These are phyloP conservation scores for Cheilosia vulpina DNA, from an alignment of 2,888 invertebrate genomes.

Conservation along the genomic window DNA sequence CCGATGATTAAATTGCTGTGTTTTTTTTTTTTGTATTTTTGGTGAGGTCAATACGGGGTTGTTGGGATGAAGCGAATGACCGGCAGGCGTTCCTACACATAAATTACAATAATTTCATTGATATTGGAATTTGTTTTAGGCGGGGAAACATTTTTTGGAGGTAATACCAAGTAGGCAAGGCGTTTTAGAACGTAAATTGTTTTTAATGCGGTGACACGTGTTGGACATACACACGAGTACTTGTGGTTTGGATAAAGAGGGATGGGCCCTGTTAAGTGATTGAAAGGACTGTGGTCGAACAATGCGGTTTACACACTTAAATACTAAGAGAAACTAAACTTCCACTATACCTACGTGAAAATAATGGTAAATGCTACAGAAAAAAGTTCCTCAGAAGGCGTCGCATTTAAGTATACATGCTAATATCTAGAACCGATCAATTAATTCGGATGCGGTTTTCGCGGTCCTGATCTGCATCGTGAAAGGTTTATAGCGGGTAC, in stretches of 20 bases:
- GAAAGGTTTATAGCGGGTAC: too few species aligned
- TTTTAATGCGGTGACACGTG: conserved; percentile 43
- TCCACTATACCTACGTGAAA: too few species aligned
- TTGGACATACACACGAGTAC: neutral
- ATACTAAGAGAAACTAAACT: too few species aligned
- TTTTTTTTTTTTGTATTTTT: conserved; percentile 7
- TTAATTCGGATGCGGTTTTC: too few species aligned
- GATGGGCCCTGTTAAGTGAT: neutral
- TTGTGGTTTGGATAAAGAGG: neutral
- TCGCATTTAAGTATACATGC: too few species aligned
- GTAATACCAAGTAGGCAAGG: neutral
- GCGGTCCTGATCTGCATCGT: too few species aligned
- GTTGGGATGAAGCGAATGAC: conserved; percentile 24
- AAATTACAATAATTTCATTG: conserved; percentile 48
- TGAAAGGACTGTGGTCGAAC: too few species aligned
- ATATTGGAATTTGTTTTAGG: conserved; percentile 7
- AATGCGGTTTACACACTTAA: too few species aligned
- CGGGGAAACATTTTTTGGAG: neutral
- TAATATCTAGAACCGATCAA: too few species aligned
- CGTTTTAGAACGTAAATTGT: conserved; percentile 25
- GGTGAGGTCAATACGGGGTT: neutral
- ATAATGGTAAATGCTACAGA: too few species aligned
- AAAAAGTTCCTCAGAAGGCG: too few species aligned
- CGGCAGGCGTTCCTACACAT: conserved; percentile 38
- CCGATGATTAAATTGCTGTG: conserved; percentile 60